Conservation (phyloP, 2,113 vertebrate genomes). For the Hypocryptadius cinnamomeus region DNA sequence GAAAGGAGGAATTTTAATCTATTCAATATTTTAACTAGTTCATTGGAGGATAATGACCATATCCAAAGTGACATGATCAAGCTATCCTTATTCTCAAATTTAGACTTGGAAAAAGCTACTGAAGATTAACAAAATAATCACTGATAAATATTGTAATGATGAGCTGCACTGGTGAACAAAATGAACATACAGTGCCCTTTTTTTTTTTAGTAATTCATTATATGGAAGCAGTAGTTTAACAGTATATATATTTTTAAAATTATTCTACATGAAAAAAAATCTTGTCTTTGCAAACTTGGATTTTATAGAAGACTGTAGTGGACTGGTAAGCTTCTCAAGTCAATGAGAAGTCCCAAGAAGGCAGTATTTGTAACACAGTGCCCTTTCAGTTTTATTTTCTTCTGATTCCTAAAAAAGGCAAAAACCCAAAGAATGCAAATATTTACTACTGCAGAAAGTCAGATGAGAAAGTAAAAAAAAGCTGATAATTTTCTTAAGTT, state of each 20-base stretch:
- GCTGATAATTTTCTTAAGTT: neutral
- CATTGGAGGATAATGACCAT: neutral
- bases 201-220: neutral
- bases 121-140: neutral
- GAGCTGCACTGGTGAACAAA: neutral
- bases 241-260: neutral
- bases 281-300: neutral
- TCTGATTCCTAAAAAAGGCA: neutral
- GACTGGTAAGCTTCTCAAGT: neutral
- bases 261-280: neutral
- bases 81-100: neutral
- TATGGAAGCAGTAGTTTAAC: neutral
- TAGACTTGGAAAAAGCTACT: neutral
- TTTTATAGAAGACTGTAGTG: neutral
- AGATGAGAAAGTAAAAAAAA: neutral
- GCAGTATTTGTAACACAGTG: neutral
- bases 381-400: neutral
- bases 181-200: neutral
- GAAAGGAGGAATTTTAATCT: neutral
- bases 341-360: neutral
- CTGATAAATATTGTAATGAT: neutral
- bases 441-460: neutral
- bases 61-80: neutral
- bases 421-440: neutral
- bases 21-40: neutral